phyloP scores from a whole-genome alignment of 2,797 vertebrate species.

The Epinephelus coioides region DNA sequence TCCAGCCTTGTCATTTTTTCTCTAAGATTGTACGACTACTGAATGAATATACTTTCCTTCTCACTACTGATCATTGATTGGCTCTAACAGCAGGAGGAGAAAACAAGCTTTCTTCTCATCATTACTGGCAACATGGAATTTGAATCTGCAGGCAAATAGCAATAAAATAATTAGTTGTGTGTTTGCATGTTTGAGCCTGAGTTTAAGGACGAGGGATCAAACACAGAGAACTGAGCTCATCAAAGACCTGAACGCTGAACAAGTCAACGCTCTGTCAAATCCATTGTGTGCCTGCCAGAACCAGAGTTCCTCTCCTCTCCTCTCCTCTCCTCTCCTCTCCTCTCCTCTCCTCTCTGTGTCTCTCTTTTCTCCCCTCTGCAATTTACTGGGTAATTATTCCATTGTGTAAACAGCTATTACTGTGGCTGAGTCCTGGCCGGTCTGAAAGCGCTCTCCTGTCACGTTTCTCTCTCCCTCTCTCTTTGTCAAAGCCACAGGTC shows the following conservation, averaged over 20 bases:
- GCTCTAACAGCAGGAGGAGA: constrained; percentile 7
- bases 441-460: constrained; percentile 61
- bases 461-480: constrained; percentile 13
- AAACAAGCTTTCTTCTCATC: constrained; percentile 7
- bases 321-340: constrained; percentile 14
- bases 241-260: constrained; percentile 57
- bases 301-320: constrained; percentile 23
- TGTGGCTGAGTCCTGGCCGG: constrained; percentile 46
- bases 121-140: constrained; percentile 30
- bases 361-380: constrained; percentile 25
- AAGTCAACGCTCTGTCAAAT: constrained; percentile 56
- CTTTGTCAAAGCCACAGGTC: constrained; percentile 41
- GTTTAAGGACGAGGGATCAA: constrained; percentile 30
- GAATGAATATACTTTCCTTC: no score
- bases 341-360: not conserved
- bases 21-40: no score
- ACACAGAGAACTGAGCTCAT: constrained; percentile 49
- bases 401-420: constrained; percentile 79
- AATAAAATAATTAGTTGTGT: constrained; percentile 51
- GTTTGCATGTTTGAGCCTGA: constrained; percentile 49
- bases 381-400: constrained; percentile 73
- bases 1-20: no score
- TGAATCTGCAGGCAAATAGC: constrained; percentile 52
- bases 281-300: constrained; percentile 48
- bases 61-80: no score